Conservation (phyloP, 2,113 vertebrate species). For the Bos javanicus region DNA sequence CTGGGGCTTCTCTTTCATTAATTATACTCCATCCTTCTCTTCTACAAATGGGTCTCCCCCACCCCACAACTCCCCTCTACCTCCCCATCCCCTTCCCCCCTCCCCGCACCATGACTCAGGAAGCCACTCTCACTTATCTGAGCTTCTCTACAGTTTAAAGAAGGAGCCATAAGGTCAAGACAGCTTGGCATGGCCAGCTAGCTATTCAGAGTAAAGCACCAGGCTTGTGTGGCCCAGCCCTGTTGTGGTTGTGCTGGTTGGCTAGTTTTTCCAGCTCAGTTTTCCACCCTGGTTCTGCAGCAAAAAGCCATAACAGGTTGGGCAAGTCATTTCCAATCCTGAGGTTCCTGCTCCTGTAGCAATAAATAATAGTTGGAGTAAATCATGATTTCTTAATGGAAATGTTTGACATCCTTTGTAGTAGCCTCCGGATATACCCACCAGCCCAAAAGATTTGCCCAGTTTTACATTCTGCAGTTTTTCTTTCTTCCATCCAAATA, state of each 20-base stretch:
- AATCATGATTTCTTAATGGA: background rate
- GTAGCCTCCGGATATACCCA: background rate
- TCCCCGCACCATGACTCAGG: background rate
- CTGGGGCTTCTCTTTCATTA: background rate
- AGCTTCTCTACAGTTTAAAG: background rate
- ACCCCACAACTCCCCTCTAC: background rate
- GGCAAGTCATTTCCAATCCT: background rate
- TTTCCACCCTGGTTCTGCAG: background rate
- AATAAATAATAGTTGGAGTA: background rate
- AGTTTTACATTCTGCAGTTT: background rate
- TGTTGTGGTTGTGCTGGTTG: background rate
- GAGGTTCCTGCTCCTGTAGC: background rate
- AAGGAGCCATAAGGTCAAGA: background rate
- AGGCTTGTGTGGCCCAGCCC: background rate
- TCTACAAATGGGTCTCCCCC: background rate
- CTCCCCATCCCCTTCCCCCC: no score
- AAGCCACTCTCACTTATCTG: background rate
- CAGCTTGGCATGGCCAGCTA: background rate
- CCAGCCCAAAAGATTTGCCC: background rate
- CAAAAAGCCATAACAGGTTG: background rate
- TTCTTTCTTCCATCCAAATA: background rate
- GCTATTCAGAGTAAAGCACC: background rate
- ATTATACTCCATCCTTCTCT: background rate
- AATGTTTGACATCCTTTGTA: background rate
- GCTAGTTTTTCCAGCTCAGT: background rate